Percentiles rank a stretch among this genome's conserved stretches.
These are phyloP conservation scores for Trachymyrmex cornetzi DNA, from an alignment of 1,140 invertebrate species.

Conservation along the genomic window DNA sequence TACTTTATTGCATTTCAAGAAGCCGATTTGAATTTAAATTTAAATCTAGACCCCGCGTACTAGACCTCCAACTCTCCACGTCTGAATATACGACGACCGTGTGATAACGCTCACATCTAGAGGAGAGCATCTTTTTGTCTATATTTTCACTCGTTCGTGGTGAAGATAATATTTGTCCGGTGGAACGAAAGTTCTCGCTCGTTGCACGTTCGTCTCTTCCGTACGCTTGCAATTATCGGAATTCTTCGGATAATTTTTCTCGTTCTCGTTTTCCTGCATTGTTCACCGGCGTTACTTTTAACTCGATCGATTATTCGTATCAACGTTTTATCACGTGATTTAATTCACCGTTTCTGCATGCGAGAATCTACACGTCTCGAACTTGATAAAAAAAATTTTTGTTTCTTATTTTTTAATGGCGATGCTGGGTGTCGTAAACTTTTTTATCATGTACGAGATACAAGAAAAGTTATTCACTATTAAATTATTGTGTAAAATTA, in stretches of 20 bases:
- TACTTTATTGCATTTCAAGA: slow-evolving; percentile 64
- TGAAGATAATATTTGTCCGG: slow-evolving; percentile 43
- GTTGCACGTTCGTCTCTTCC: neutral
- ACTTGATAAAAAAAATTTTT: neutral
- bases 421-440: neutral
- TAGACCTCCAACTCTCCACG: neutral
- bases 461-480: neutral
- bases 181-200: slow-evolving; percentile 13
- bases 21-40: slow-evolving; percentile 64
- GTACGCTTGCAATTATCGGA: slow-evolving; percentile 44
- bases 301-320: slow-evolving; percentile 3
- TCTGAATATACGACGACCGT: slow-evolving; percentile 43
- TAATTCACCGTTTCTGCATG: neutral
- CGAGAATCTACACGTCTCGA: neutral
- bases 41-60: slow-evolving; percentile 44
- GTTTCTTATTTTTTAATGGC: neutral
- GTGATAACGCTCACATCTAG: slow-evolving; percentile 29
- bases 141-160: slow-evolving; percentile 18
- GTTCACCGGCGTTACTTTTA: neutral
- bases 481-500: slow-evolving; percentile 3
- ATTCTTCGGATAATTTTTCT: slow-evolving; percentile 35
- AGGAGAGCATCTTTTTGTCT: slow-evolving; percentile 44
- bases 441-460: neutral
- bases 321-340: neutral
- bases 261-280: neutral